These are phyloP conservation scores for Clarias macrocephalus DNA, from an alignment of 2,113 vertebrate species.

Conservation along the genomic window DNA sequence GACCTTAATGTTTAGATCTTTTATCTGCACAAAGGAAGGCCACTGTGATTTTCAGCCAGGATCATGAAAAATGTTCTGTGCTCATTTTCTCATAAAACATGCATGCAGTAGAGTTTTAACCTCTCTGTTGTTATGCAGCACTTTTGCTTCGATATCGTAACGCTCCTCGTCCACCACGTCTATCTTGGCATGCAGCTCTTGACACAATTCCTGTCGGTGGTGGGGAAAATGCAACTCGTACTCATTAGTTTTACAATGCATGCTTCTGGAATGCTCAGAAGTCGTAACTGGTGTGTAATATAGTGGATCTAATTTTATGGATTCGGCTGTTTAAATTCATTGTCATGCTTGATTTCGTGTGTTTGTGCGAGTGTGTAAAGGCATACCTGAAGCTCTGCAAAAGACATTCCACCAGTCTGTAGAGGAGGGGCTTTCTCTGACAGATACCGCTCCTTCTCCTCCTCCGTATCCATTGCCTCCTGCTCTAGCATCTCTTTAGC, in stretches of 20 bases:
- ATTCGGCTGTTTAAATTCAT: background rate
- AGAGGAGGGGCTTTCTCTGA: conserved; percentile 76
- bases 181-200: conserved; percentile 85
- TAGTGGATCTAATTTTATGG: background rate
- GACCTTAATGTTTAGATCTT: conserved; percentile 94
- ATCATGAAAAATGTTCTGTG: background rate
- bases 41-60: background rate
- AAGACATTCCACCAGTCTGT: conserved; percentile 74
- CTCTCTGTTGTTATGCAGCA: conserved; percentile 87
- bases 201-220: conserved; percentile 77
- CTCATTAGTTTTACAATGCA: background rate
- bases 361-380: background rate
- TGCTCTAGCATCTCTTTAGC: conserved; percentile 92
- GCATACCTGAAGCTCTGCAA: conserved; percentile 82
- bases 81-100: background rate
- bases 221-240: background rate
- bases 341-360: background rate
- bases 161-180: conserved; percentile 92
- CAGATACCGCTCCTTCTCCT: conserved; percentile 85
- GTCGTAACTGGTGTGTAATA: background rate
- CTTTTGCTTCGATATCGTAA: conserved; percentile 92
- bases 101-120: conserved; percentile 55
- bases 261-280: background rate
- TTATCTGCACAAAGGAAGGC: conserved; percentile 74
- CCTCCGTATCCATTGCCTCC: conserved; percentile 82